phyloP scores from a whole-genome alignment of 2,797 vertebrate species.

The Manis javanica region DNA sequence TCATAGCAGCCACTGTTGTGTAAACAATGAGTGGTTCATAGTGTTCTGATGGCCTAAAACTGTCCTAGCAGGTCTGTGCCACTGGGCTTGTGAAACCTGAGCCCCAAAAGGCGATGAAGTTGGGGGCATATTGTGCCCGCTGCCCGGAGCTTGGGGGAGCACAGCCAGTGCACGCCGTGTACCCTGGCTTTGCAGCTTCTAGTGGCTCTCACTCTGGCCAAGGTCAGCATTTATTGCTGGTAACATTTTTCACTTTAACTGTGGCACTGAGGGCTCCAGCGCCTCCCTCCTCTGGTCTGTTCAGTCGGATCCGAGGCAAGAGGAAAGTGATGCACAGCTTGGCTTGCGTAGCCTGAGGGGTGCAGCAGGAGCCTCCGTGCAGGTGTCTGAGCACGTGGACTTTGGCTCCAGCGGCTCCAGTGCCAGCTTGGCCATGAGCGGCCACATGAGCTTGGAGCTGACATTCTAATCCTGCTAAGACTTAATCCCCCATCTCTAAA shows the following conservation, averaged over 20 bases:
- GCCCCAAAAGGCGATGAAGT: background rate
- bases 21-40: conserved; percentile 46
- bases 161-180: background rate
- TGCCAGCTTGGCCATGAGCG: background rate
- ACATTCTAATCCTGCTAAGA: background rate
- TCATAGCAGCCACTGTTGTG: background rate
- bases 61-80: conserved; percentile 33
- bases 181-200: conserved; percentile 55
- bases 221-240: background rate
- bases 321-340: background rate
- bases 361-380: background rate
- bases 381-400: background rate
- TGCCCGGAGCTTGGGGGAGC: background rate
- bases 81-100: conserved; percentile 62
- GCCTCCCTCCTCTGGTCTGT: background rate
- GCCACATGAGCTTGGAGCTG: background rate
- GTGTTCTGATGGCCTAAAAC: background rate
- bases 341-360: too few species aligned
- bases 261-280: background rate
- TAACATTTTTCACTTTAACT: background rate
- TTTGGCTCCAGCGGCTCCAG: background rate
- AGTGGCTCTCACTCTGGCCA: background rate
- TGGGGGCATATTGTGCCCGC: conserved; percentile 22
- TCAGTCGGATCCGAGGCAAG: background rate
- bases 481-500: background rate